phyloP scores from a whole-genome alignment of 2,888 invertebrate genomes.

The Lottia gigantea region DNA sequence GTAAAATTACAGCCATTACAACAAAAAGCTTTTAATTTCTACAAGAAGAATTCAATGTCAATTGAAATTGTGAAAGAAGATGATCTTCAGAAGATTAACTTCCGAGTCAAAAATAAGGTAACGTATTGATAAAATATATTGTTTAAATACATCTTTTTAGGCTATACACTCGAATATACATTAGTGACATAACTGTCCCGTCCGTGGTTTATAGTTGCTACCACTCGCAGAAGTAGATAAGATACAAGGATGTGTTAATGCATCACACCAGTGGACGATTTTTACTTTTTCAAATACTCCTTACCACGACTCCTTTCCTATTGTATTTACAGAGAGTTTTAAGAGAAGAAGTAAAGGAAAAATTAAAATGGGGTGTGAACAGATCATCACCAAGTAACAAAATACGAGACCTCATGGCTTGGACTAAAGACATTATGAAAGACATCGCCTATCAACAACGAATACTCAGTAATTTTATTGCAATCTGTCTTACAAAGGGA shows the following conservation, averaged over 20 bases:
- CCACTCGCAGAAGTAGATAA: no score
- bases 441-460: slow-evolving; percentile 67
- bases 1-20: slow-evolving; percentile 57
- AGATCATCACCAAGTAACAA: slow-evolving; percentile 68
- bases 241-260: no score
- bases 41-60: slow-evolving; percentile 64
- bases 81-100: slow-evolving; percentile 66
- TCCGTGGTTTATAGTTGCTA: no score
- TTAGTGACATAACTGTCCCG: no score
- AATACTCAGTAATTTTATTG: slow-evolving; percentile 62
- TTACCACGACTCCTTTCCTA: no score
- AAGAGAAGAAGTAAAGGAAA: slow-evolving; percentile 67
- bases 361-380: slow-evolving; percentile 68
- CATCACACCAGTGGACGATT: no score
- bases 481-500: slow-evolving; percentile 63
- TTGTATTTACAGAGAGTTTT: slow-evolving; percentile 57
- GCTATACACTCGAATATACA: no score
- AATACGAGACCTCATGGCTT: slow-evolving; percentile 67
- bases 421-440: slow-evolving; percentile 68
- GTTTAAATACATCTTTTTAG: no score
- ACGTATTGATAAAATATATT: not conserved
- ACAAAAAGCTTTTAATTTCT: slow-evolving; percentile 62
- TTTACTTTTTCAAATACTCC: no score
- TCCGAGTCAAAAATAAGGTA: slow-evolving; percentile 67
- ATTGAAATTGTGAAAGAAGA: slow-evolving; percentile 67